Base-by-base conservation (phyloP, 2,888 invertebrate genomes). In the Andrena hattorfiana region DNA sequence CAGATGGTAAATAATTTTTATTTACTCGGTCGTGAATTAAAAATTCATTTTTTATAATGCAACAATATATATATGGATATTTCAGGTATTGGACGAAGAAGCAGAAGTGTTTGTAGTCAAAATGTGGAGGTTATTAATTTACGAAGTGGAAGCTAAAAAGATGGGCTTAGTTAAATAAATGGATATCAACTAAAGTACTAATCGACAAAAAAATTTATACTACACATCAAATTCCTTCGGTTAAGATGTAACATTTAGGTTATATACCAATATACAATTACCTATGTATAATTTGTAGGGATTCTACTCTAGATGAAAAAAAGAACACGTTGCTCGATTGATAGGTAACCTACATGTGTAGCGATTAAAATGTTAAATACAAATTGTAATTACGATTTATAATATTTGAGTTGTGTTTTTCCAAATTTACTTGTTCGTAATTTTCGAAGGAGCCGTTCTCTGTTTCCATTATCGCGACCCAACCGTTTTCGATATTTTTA, bases 51-150 rank as follows among this genome's bases (percentile, higher is more conserved):
- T 30, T 26, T 68, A 20, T 69, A 54, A 68, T 16, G 1, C 35
- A n/a, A 54, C 23, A 23, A 23, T 51, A 51, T 16, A 51, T 16
- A 7, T 6, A 0, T 26, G 26, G 26, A 26, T 30, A 86, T 87
- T 94, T 94, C 3, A 99, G 99, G 99, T 99, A 89, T 96, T 99
- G 92, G 99, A 99, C 94, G 99, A 99, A 94, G 99, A 99, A 94
- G 99, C 99, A 3, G 99, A 99, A 95, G 99, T 99, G 89, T 99
- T 99, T 95, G 99, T 99, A 91, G 99, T 99, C 86, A 99, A 99
- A 96, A 99, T 99, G 99, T 99, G 99, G 99, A 96, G 99, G 89
- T 96, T 99, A 92, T 96, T 99, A 86, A 99, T 99, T 92, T 99
- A 99, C 95, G 99, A 99, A 96, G 98, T 99, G 90, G 99, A 99